phyloP scores from a whole-genome alignment of 2,113 vertebrate genomes.

The Noctilio leporinus region DNA sequence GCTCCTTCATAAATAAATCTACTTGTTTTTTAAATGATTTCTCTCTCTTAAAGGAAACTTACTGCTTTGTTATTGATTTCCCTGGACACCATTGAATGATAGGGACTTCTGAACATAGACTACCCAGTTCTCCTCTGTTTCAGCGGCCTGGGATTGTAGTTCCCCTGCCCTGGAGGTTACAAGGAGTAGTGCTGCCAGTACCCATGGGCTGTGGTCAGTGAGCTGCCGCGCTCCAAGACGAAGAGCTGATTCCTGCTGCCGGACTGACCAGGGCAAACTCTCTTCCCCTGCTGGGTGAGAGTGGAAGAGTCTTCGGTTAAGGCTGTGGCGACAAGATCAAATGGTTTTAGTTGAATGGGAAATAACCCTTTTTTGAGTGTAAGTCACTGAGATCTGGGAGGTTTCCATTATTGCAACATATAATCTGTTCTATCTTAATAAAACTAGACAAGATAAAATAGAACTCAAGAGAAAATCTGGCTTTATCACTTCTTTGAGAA shows the following conservation, averaged over 20 bases:
- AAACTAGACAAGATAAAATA: neutral
- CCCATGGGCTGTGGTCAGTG: neutral
- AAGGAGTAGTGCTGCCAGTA: no score
- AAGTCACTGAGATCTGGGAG: neutral
- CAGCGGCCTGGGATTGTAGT: neutral
- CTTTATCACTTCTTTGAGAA: neutral
- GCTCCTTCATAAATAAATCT: neutral
- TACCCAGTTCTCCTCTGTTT: neutral
- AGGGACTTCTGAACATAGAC: neutral
- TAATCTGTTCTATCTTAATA: neutral
- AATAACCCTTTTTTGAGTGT: neutral
- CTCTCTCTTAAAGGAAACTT: neutral
- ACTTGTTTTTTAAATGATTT: neutral
- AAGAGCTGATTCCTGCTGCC: neutral
- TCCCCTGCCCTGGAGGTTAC: neutral
- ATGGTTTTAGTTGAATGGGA: neutral
- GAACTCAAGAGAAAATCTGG: neutral
- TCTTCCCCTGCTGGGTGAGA: neutral
- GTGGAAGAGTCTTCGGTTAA: neutral
- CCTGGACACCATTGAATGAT: neutral
- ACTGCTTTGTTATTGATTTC: neutral
- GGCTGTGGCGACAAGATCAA: neutral
- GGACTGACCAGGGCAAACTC: neutral
- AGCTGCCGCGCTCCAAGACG: neutral
- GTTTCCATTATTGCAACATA: neutral